A percentile compares a stretch with the other conserved stretches of the same genome.
These are phyloP conservation scores for Physella acuta DNA, from an alignment of 1,140 invertebrate species.

Conservation along the genomic window DNA sequence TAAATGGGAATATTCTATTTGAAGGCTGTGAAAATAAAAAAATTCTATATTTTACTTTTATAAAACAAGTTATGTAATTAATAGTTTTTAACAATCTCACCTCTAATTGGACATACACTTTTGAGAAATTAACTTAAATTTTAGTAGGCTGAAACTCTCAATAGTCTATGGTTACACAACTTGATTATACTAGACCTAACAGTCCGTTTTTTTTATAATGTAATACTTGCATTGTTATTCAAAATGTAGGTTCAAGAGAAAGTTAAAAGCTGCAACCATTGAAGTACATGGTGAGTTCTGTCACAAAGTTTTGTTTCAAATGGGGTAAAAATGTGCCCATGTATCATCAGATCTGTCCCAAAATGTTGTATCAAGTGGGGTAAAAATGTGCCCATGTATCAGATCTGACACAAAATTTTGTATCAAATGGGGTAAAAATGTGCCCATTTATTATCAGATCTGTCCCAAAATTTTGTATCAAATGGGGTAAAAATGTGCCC, in stretches of 20 bases:
- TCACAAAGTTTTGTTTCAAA: neutral
- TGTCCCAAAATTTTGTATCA: neutral
- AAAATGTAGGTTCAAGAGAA: slow-evolving; percentile 7
- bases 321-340: neutral
- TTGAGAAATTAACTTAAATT: too few species aligned
- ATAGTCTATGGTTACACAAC: too few species aligned
- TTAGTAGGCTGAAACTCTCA: too few species aligned
- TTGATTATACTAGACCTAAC: too few species aligned
- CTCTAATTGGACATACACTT: too few species aligned
- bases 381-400: neutral
- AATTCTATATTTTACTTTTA: too few species aligned
- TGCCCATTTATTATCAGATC: neutral
- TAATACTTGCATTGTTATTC: neutral
- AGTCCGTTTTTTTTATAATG: too few species aligned
- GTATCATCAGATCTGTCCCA: neutral
- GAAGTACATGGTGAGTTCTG: slow-evolving; percentile 15
- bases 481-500: too few species aligned
- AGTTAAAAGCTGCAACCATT: slow-evolving; percentile 11
- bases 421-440: neutral
- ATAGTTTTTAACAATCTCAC: too few species aligned
- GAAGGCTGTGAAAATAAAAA: too few species aligned
- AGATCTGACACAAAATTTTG: neutral
- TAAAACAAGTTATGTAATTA: too few species aligned
- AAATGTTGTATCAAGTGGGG: neutral
- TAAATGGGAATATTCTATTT: too few species aligned